Percentiles rank a stretch among this genome's conserved stretches.
Evolutionary conservation across 2,888 invertebrate genomes (phyloP).

Genomic region (Allophyes oxyacanthae): DNA sequence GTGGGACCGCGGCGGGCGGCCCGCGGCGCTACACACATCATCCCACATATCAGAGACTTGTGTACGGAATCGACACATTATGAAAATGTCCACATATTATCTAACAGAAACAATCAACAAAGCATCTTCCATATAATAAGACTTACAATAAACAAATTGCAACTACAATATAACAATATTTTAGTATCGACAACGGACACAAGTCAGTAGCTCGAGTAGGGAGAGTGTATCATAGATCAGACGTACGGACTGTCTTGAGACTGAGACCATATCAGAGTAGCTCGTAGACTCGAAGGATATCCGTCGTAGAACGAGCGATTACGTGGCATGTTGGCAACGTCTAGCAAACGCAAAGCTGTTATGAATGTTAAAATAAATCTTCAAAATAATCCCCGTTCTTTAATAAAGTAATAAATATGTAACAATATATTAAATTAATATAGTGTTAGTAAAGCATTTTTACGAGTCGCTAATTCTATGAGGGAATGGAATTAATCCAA

Average conservation of each 20-base stretch:
- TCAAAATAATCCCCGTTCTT: constrained; percentile 81
- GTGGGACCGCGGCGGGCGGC: constrained; percentile 76
- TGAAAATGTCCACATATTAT: constrained; percentile 31
- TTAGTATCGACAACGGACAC: constrained; percentile 75
- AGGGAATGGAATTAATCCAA: constrained; percentile 77
- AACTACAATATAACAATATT: constrained; percentile 27
- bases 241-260: constrained; percentile 88
- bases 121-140: constrained; percentile 46
- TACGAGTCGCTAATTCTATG: constrained; percentile 88
- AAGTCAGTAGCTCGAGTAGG: constrained; percentile 86
- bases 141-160: constrained; percentile 27
- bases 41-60: constrained; percentile 88
- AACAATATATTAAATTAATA: constrained; percentile 77
- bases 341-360: constrained; percentile 67
- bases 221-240: constrained; percentile 86
- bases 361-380: constrained; percentile 71
- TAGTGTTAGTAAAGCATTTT: constrained; percentile 82
- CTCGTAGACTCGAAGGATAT: constrained; percentile 79
- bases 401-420: constrained; percentile 76
- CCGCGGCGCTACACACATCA: constrained; percentile 84
- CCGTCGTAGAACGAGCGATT: constrained; percentile 87
- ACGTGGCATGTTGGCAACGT: constrained; percentile 65
- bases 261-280: constrained; percentile 89
- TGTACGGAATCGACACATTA: constrained; percentile 73
- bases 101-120: constrained; percentile 32